Base-by-base conservation (phyloP, 2,113 vertebrate genomes). In the Aspiorhynchus laticeps region DNA sequence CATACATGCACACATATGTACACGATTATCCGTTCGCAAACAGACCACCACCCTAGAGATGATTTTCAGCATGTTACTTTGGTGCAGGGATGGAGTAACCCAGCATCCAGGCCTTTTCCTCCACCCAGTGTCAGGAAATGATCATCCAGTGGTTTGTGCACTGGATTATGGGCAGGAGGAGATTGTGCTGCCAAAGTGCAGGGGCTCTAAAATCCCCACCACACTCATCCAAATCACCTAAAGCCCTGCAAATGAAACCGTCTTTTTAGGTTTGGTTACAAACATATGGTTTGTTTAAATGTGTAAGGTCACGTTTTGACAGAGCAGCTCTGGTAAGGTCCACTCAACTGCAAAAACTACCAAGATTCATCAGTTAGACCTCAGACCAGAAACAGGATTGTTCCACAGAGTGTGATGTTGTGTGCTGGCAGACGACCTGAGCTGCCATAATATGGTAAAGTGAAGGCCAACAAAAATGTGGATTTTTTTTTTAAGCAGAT, bases 101-200 rank as follows among this genome's bases (percentile, higher is more conserved):
- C 82, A 85, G 88, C 71, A 85, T 84, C 89, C 87, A 81, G 89
- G 88, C 8, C 26, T 31, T 33, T 31, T 46, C 65, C 73, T 90
- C 87, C 90, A 90, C 76, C 87, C 89, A 86, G 89, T 81, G 88
- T 86, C 75, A 78, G 31, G 91, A 91, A 91, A 90, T 92, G 90
- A 90, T 88, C 87, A 77, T 86, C 87, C 79, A 90, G 88, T 91
- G 90, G 92, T 87, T 90, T 91, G 91, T 85, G 89, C 5, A 87
- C 88, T 92, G 91, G 93, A 95, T 94, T 94, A 94, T 28, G 33
- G 88, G 87, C 87, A 90, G 89, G 88, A 79, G 85, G 88, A 90
- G 92, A 92, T 92, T 92, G 92, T 51, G 85, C 87, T 28, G 86
- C 77, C 86, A 78, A 80, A 86, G 53, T 69, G 81, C 74, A 46